phyloP scores from a whole-genome alignment of 2,113 vertebrate species.

The Scalopus aquaticus region DNA sequence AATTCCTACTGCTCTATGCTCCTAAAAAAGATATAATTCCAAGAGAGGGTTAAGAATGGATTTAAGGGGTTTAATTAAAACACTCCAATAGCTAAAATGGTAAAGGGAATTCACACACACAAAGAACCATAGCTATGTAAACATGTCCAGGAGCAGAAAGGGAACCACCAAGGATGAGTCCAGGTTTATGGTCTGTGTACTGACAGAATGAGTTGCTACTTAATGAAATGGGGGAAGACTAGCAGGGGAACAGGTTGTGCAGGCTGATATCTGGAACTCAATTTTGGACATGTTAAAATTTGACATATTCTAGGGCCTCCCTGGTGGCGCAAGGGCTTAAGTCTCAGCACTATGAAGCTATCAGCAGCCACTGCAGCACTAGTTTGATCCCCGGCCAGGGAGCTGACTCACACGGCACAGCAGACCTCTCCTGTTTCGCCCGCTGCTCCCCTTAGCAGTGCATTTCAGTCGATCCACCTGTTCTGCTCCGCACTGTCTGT shows the following conservation, averaged over 20 bases:
- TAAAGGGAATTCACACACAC: background rate
- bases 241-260: background rate
- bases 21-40: background rate
- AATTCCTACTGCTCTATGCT: background rate
- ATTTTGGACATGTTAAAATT: background rate
- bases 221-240: background rate
- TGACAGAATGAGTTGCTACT: background rate
- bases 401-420: too few species aligned
- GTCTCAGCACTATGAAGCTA: too few species aligned
- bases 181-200: background rate
- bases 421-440: too few species aligned
- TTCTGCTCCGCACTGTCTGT: too few species aligned
- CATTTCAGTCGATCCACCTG: too few species aligned
- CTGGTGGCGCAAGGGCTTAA: too few species aligned
- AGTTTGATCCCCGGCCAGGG: too few species aligned
- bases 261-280: background rate
- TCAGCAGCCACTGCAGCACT: too few species aligned
- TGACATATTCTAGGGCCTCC: background rate
- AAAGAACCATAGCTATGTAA: too few species aligned
- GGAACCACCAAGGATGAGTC: background rate
- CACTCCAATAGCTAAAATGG: background rate
- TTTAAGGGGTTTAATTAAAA: background rate
- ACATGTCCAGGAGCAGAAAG: background rate
- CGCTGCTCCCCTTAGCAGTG: too few species aligned
- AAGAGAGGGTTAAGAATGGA: background rate